These are phyloP conservation scores for Cebuella pygmaea DNA, from an alignment of 2,797 vertebrate genomes.

Conservation along the genomic window DNA sequence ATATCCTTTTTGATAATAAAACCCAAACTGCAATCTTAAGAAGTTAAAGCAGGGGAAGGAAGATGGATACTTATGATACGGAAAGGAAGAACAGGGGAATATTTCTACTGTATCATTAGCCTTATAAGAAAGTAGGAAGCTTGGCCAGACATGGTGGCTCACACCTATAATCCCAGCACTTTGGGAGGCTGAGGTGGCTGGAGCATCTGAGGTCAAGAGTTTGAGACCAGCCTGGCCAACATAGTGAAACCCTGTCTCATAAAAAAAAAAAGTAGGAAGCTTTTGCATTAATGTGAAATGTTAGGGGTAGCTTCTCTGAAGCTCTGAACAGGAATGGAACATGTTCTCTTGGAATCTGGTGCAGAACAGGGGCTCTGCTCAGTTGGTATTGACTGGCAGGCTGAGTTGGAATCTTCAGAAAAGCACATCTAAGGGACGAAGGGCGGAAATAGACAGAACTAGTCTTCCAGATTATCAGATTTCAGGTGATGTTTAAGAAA, in stretches of 20 bases:
- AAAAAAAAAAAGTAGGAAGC: background rate
- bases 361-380: background rate
- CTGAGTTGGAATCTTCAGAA: background rate
- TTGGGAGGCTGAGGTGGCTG: too few relatives aligned
- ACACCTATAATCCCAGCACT: too few relatives aligned
- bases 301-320: background rate
- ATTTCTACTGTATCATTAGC: background rate
- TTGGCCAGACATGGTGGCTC: background rate
- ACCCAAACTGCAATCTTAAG: background rate
- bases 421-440: background rate
- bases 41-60: background rate
- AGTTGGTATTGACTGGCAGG: background rate
- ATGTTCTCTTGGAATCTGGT: background rate
- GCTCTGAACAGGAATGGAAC: background rate
- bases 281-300: background rate
- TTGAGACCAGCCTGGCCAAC: too few relatives aligned
- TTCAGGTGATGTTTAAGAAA: slow-evolving; percentile 25
- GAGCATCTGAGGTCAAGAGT: too few relatives aligned
- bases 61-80: background rate
- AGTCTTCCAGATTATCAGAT: background rate
- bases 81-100: background rate
- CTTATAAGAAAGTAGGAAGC: background rate
- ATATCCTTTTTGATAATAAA: background rate
- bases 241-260: too few relatives aligned
- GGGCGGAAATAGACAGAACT: background rate